Conservation (phyloP, 2,797 vertebrate genomes). For the Toxotes lorentzi region DNA sequence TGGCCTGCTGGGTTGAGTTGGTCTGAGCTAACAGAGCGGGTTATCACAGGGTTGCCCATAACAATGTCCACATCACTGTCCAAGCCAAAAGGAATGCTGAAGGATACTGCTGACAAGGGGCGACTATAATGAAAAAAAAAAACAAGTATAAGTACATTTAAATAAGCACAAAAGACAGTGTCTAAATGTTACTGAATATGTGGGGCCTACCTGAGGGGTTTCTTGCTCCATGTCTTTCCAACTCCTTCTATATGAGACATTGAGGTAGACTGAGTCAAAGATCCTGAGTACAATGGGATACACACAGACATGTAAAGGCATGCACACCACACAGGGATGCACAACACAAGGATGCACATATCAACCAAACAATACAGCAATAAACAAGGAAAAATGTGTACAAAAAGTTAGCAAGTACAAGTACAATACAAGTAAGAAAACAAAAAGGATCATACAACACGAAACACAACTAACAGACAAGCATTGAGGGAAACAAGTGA, state of each 20-base stretch:
- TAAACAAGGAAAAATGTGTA: conserved; percentile 17
- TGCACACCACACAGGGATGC: conserved; percentile 70
- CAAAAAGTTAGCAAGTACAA: conserved; percentile 16
- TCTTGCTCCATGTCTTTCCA: conserved; percentile 91
- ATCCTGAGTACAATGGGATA: conserved; percentile 83
- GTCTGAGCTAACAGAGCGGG: conserved; percentile 92
- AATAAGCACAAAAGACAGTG: background rate
- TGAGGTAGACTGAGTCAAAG: conserved; percentile 93
- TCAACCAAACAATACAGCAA: conserved; percentile 45
- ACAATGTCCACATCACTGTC: conserved; percentile 96
- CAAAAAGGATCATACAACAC: conserved; percentile 3
- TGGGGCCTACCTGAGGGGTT: conserved; percentile 87
- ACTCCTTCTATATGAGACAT: conserved; percentile 94
- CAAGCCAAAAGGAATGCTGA: conserved; percentile 96
- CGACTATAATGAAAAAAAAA: conserved; percentile 67
- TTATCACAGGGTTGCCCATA: conserved; percentile 93
- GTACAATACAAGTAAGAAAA: conserved; percentile 32
- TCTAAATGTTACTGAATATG: background rate
- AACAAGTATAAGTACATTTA: conserved; percentile 51
- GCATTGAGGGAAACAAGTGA: conserved; percentile 10
- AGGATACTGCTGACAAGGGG: conserved; percentile 92
- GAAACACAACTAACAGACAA: conserved; percentile 40
- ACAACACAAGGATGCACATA: conserved; percentile 64
- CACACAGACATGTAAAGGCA: conserved; percentile 78
- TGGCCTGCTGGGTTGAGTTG: conserved; percentile 85